A percentile compares a stretch with the other conserved stretches of the same genome.
Evolutionary conservation across 2,888 invertebrate genomes (phyloP).

Genomic region (Chaitophorus viminalis): DNA sequence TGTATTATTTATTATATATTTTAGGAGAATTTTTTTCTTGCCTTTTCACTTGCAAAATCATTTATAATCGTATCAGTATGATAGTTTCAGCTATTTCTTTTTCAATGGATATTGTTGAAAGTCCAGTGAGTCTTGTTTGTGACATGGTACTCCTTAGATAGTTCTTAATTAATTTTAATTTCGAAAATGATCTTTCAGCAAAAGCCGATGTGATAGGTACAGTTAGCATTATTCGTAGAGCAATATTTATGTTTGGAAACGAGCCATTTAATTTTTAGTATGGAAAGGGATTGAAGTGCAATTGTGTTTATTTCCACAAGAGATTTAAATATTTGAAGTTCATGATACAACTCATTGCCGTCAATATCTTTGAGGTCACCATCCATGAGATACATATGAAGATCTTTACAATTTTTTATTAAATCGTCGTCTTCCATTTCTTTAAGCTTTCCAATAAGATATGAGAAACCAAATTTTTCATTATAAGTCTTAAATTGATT

Average conservation of each 20-base stretch:
- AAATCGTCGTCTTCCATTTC: conserved; percentile 1
- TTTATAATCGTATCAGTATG: no score
- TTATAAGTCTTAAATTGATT: neutral
- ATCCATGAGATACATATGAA: neutral
- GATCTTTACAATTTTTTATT: neutral
- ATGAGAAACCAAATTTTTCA: conserved; percentile 4
- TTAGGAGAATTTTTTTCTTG: no score
- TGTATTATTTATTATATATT: no score
- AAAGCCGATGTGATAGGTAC: neutral
- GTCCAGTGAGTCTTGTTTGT: no score
- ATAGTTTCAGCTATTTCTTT: no score
- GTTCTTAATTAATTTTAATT: no score
- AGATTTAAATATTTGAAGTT: conserved; percentile 1
- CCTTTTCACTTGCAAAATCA: no score
- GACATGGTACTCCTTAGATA: no score
- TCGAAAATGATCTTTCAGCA: neutral
- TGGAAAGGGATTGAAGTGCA: neutral
- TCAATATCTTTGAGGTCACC: neutral
- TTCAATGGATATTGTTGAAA: no score
- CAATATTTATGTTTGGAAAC: neutral
- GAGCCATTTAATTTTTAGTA: neutral
- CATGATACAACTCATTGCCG: neutral
- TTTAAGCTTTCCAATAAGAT: neutral
- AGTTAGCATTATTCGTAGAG: conserved; percentile 7
- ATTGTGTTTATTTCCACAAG: neutral